These are phyloP conservation scores for Drosophila ustulata DNA, from an alignment of 2,888 invertebrate species.

Conservation along the genomic window DNA sequence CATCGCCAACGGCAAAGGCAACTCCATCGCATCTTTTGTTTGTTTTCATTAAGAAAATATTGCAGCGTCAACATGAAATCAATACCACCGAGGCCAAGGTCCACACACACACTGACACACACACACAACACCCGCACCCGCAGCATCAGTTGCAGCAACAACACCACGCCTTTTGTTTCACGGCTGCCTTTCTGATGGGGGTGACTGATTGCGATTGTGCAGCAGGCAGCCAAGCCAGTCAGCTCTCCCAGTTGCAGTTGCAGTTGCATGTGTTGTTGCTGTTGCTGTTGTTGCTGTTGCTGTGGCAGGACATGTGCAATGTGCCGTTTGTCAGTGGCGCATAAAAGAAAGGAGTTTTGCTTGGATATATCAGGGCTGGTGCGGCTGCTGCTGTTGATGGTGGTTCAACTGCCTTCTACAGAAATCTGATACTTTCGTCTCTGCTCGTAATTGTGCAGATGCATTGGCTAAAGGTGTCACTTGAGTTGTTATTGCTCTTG, in stretches of 20 bases:
- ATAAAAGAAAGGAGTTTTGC: slow-evolving; percentile 78
- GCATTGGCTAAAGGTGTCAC: slow-evolving; percentile 78
- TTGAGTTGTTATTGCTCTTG: slow-evolving; percentile 56
- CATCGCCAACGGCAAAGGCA: slow-evolving; percentile 37
- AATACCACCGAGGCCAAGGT: slow-evolving; percentile 79
- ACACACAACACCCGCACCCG: slow-evolving; percentile 17
- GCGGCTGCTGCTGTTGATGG: slow-evolving; percentile 31
- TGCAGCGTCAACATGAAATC: slow-evolving; percentile 81
- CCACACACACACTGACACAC: slow-evolving; percentile 53
- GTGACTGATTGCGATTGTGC: slow-evolving; percentile 78
- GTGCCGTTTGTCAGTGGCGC: slow-evolving; percentile 81
- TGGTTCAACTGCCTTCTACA: slow-evolving; percentile 57
- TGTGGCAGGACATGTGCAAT: slow-evolving; percentile 76
- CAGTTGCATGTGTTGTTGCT: slow-evolving; percentile 24
- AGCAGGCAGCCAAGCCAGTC: slow-evolving; percentile 51
- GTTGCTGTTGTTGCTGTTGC: slow-evolving; percentile 15
- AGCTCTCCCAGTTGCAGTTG: slow-evolving; percentile 33
- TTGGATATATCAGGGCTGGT: slow-evolving; percentile 48
- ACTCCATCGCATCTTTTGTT: slow-evolving; percentile 70
- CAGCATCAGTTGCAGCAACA: slow-evolving; percentile 48
- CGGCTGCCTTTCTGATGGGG: slow-evolving; percentile 79
- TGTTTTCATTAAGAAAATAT: slow-evolving; percentile 81
- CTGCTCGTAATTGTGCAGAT: slow-evolving; percentile 78
- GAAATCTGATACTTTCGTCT: slow-evolving; percentile 74
- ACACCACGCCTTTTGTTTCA: slow-evolving; percentile 72